Conservation (phyloP, 2,888 invertebrate species). For the Rhagophthalmus giganteus region DNA sequence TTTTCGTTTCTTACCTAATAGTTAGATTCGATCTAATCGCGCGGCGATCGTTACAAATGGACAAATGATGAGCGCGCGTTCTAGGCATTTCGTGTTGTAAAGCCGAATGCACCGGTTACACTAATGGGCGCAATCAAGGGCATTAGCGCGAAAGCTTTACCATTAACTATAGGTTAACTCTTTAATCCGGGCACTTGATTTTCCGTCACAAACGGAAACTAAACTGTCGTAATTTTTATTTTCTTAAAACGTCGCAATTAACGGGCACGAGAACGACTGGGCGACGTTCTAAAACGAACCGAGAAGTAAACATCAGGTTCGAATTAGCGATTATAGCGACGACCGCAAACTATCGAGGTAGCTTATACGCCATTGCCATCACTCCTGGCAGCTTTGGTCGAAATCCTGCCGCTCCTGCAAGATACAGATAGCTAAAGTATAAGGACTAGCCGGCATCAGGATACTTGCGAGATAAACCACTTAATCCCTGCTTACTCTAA, state of each 20-base stretch:
- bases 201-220: conserved; percentile 20
- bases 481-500: conserved; percentile 44
- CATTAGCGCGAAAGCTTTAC: conserved; percentile 31
- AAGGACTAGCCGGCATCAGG: conserved; percentile 35
- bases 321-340: conserved; percentile 40
- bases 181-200: conserved; percentile 30
- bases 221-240: too few species aligned
- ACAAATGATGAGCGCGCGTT: conserved; percentile 29
- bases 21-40: conserved; percentile 30
- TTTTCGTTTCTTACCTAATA: conserved; percentile 23
- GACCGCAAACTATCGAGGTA: conserved; percentile 40
- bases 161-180: conserved; percentile 34
- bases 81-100: conserved; percentile 21
- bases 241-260: too few species aligned
- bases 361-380: conserved; percentile 39
- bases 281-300: too few species aligned
- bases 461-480: conserved; percentile 40
- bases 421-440: conserved; percentile 52
- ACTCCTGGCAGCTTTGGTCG: conserved; percentile 36
- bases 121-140: conserved; percentile 31
- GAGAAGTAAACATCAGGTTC: conserved; percentile 23
- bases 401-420: conserved; percentile 51
- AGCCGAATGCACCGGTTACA: conserved; percentile 24
- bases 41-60: conserved; percentile 29
- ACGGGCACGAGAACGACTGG: too few species aligned